phyloP scores from a whole-genome alignment of 1,140 invertebrate species.

The Hetaerina americana region DNA sequence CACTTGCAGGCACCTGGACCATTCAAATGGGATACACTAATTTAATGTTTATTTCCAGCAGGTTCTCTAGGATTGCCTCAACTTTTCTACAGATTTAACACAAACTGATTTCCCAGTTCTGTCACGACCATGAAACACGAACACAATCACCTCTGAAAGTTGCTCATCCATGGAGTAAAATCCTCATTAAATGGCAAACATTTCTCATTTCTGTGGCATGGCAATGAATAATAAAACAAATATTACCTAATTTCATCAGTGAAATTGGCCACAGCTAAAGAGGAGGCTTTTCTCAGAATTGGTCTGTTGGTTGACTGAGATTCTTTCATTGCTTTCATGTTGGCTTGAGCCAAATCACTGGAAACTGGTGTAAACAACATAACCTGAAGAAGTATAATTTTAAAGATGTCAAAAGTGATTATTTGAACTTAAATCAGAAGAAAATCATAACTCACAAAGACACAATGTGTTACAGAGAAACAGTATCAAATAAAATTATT shows the following conservation, averaged over 20 bases:
- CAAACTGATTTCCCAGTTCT: too few relatives aligned
- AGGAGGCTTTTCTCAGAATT: conserved; percentile 73
- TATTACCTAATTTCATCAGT: conserved; percentile 64
- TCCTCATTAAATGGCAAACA: too few relatives aligned
- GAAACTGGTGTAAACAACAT: conserved; percentile 73
- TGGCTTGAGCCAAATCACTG: conserved; percentile 79
- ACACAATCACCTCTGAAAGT: too few relatives aligned
- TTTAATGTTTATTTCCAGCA: too few relatives aligned
- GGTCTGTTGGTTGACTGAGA: conserved; percentile 64
- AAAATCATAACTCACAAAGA: conserved; percentile 1
- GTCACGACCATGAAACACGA: too few relatives aligned
- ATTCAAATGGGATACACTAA: too few relatives aligned
- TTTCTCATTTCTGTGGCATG: too few relatives aligned
- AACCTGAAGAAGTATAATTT: conserved; percentile 30
- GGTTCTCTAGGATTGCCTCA: too few relatives aligned
- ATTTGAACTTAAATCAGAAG: not conserved
- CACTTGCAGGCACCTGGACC: too few relatives aligned
- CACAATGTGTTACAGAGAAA: not conserved
- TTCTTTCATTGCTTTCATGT: conserved; percentile 77
- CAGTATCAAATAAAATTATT: conserved; percentile 6
- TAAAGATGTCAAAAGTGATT: not conserved
- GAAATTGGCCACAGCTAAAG: conserved; percentile 67
- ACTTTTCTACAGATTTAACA: too few relatives aligned
- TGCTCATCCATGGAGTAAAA: too few relatives aligned
- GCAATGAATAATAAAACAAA: conserved; percentile 15